Evolutionary conservation across 2,113 vertebrate genomes (phyloP), one percentile per base, ranked within the genome.

Genomic region (Motacilla alba): DNA sequence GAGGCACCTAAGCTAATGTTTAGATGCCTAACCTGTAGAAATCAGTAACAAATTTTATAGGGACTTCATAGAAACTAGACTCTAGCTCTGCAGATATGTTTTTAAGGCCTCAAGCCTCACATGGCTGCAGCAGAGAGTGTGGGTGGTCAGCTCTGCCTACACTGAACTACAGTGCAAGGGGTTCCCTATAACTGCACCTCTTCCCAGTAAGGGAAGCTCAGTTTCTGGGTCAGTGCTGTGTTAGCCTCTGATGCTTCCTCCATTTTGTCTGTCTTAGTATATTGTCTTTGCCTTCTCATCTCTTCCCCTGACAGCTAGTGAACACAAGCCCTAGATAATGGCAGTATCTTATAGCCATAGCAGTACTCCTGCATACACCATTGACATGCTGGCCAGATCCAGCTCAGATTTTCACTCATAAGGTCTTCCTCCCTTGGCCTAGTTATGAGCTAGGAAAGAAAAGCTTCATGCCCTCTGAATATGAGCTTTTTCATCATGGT

Each of bases 101-200:
- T 83, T 67, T 78, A 52, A 78, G 37, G 11, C 30, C 30, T 63
- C 18, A 80, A 33, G 27, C 24, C 46, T 26, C 18, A 39, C 74
- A 64, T 15, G 18, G 43, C 33, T 76, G 62, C 44, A 64, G 33
- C n/a, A 82, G 30, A 70, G 53, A n/a, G 44, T 44, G 19, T 49
- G 59, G 3, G 19, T 35, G 8, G 7, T 62, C 60, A 70, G 47
- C 3, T 33, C 44, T 66, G 50, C 39, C 43, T 62, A 16, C 1
- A 0, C 24, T 10, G 4, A 80, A 2, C 21, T 68, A 20, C 4
- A 17, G 33, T 30, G 21, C 2, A 0, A 85, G 31, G 19, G 9
- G 27, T 60, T 82, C 70, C 6, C 0, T 44, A 1, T 17, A 74
- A 37, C 3, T 63, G 23, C 16, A 19, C 41, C 53, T 59, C 37